phyloP scores from a whole-genome alignment of 2,113 vertebrate species.

The Pterocles gutturalis region DNA sequence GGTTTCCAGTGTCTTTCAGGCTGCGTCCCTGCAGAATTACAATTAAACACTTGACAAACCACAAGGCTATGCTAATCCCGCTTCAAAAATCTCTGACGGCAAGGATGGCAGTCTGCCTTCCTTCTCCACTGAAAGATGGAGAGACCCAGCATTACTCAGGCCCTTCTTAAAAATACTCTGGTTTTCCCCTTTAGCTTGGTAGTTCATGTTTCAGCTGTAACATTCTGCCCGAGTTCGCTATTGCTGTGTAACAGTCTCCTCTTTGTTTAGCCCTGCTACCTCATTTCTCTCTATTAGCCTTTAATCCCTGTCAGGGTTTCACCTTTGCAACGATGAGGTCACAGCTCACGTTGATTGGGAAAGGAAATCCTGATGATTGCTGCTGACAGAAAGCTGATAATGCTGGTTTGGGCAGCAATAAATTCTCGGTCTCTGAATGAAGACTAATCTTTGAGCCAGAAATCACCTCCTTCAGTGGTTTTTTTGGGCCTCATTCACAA shows the following conservation, averaged over 20 bases:
- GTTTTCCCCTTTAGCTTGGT: background rate
- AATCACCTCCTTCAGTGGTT: conserved; percentile 53
- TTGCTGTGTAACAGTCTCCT: conserved; percentile 44
- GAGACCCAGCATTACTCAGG: background rate
- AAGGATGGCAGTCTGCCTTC: conserved; percentile 30
- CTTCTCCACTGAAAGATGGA: background rate
- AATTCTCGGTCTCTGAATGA: conserved; percentile 72
- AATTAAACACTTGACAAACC: conserved; percentile 67
- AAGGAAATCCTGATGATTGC: conserved; percentile 72
- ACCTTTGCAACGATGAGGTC: conserved; percentile 73
- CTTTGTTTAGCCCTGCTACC: conserved; percentile 71
- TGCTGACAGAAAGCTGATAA: conserved; percentile 77
- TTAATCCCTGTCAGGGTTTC: conserved; percentile 78
- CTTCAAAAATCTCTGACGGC: conserved; percentile 24
- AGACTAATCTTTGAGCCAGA: conserved; percentile 70
- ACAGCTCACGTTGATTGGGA: conserved; percentile 72
- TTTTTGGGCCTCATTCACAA: conserved; percentile 61
- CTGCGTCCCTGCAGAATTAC: conserved; percentile 9
- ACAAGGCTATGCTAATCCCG: conserved; percentile 37
- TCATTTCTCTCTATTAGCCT: conserved; percentile 70
- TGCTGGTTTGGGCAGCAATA: conserved; percentile 68
- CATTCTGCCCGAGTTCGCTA: background rate
- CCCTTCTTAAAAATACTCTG: background rate
- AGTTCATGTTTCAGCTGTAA: conserved; percentile 58
- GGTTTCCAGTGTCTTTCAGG: conserved; percentile 58